Base-by-base conservation (phyloP, 2,888 invertebrate species). In the Emmelina monodactyla region DNA sequence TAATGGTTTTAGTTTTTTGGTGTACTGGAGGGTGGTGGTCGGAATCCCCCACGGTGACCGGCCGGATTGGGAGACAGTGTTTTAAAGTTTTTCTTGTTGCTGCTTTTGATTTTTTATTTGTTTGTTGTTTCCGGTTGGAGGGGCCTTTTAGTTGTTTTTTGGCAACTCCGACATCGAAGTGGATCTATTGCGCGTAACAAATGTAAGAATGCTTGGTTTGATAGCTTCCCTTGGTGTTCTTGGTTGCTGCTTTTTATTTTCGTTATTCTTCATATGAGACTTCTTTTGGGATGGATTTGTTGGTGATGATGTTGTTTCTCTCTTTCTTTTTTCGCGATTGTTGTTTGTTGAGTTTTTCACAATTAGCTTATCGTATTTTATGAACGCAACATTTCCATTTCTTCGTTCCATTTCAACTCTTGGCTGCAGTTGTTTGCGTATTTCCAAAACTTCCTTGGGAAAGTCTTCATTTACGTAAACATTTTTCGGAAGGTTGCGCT, bases 391-490 rank as follows among this genome's bases (percentile, higher is more conserved):
- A 7, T 39, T 36, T 13, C 34, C 36, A 12, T 38, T 38, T 25
- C 25, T 33, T 16, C 29, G 30, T 28, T 38, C 38, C 16, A 35
- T 36, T 19, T 36, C 36, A 6, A 41, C 22, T 36, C 38, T 13
- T 16, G 25, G 16, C 16, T 41, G 38, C 15, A 38, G 16, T 14
- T 36, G 22, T 16, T 32, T 38, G 3, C 37, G 31, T 32, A 22
- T 31, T 34, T 41, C 34, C 22, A 37, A 9, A 5, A 38, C 28
- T 28, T 31, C 28, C 14, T 41, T 41, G 3, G 38, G 29, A 25
- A 19, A 36, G 30, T 38, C 38, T 31, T 41, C 38, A 28, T 36
- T 41, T 14, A 41, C 9, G 28, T 41, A 19, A 1, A 41, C 29
- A 16, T 33, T 33, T 34, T 30, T 2, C 13, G 28, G 37, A 7